phyloP scores from a whole-genome alignment of 1,140 invertebrate species.

The Philotrypesis tridentata region DNA sequence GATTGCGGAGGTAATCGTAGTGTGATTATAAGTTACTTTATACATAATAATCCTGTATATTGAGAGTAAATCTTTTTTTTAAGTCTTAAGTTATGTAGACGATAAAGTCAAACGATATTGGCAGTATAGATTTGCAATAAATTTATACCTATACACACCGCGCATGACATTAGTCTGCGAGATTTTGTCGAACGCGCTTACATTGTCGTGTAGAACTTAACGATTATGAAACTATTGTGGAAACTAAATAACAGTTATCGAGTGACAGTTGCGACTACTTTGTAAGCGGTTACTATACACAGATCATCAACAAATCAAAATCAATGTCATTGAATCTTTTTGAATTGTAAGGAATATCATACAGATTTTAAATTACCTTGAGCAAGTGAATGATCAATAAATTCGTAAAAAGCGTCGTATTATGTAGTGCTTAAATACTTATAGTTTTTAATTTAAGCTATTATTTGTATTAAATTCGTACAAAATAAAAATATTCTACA shows the following conservation, averaged over 20 bases:
- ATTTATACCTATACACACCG: background rate
- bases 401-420: conserved; percentile 21
- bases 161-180: background rate
- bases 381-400: background rate
- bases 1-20: background rate
- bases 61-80: background rate
- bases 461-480: conserved; percentile 43
- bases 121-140: background rate
- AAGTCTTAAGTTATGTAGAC: background rate
- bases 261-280: background rate
- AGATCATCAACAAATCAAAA: background rate
- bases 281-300: background rate
- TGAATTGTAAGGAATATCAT: too few relatives aligned
- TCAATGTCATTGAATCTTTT: background rate
- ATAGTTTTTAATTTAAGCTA: conserved; percentile 22
- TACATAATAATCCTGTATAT: conserved; percentile 2
- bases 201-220: background rate
- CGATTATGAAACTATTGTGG: background rate
- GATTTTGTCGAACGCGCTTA: background rate
- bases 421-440: conserved; percentile 5
- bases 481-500: conserved; percentile 28
- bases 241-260: too few relatives aligned
- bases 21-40: background rate
- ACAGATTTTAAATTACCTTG: background rate
- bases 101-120: background rate